A percentile compares a stretch with the other conserved stretches of the same genome.
Conservation (phyloP, 64 coral and sea anemone species). For the Platygyra sinensis region DNA sequence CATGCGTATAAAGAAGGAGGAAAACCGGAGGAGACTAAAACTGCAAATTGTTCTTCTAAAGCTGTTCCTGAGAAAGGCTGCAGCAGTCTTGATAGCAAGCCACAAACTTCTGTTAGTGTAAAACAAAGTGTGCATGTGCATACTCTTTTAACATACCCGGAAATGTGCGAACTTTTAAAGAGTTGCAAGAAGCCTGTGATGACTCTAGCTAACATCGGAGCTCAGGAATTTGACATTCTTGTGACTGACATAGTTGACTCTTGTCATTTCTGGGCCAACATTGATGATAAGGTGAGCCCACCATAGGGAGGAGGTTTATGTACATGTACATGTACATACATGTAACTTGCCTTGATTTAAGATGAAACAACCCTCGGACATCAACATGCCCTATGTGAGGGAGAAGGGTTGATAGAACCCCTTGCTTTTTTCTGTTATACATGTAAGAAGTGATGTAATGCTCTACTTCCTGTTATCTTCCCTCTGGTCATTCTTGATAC, state of each 20-base stretch:
- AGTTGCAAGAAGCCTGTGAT: constrained; percentile 7
- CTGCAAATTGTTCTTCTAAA: neutral
- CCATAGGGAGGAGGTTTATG: neutral
- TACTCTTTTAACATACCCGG: neutral
- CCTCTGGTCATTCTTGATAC: no score
- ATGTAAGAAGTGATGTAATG: no score
- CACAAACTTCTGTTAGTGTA: neutral
- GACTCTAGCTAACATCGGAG: neutral
- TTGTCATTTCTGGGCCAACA: constrained; percentile 87
- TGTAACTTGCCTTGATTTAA: no score
- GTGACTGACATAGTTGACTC: constrained; percentile 82
- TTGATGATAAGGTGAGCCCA: constrained; percentile 64
- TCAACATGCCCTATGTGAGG: no score
- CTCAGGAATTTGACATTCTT: constrained; percentile 59
- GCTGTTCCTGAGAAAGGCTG: neutral
- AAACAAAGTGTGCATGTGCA: neutral
- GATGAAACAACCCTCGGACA: no score
- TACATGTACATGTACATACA: neutral
- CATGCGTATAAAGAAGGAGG: neutral
- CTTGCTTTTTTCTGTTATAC: no score
- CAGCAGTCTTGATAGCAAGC: neutral
- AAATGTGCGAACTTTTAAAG: constrained; percentile 3
- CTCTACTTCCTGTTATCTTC: no score
- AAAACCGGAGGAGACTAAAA: neutral
- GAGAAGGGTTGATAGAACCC: no score